Conservation (phyloP, 2,888 invertebrate species). For the Cheilosia pagana region DNA sequence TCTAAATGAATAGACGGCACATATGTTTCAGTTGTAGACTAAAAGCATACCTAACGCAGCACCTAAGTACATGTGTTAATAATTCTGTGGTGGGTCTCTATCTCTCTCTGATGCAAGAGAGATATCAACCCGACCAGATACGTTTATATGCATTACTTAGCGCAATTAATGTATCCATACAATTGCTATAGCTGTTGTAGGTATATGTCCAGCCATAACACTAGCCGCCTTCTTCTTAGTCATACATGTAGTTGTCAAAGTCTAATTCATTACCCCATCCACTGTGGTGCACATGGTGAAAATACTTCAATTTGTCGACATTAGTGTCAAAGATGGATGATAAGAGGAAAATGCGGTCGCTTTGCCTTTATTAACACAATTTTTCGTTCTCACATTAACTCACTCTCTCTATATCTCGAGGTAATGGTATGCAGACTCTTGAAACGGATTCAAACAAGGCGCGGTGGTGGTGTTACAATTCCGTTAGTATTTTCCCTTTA, state of each 20-base stretch:
- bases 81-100: conserved; percentile 38
- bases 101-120: conserved; percentile 58
- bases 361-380: conserved; percentile 69
- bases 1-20: conserved; percentile 63
- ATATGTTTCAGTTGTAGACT: conserved; percentile 63
- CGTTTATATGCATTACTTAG: conserved; percentile 74
- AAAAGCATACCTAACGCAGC: conserved; percentile 27
- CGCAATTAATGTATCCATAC: conserved; percentile 66
- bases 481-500: conserved; percentile 52
- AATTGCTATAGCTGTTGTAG: conserved; percentile 7
- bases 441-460: conserved; percentile 61
- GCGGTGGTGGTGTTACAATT: conserved; percentile 45
- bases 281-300: conserved; percentile 70
- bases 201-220: conserved; percentile 34
- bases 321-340: conserved; percentile 79
- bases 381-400: conserved; percentile 53
- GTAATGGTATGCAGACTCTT: conserved; percentile 23
- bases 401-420: conserved; percentile 3
- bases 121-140: conserved; percentile 56
- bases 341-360: conserved; percentile 75
- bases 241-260: conserved; percentile 49
- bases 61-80: conserved; percentile 44
- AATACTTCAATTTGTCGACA: conserved; percentile 79
- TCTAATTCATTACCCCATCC: conserved; percentile 72
- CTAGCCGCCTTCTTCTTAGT: conserved; percentile 52